Conservation (phyloP, 2,113 vertebrate genomes). For the Coturnix japonica region DNA sequence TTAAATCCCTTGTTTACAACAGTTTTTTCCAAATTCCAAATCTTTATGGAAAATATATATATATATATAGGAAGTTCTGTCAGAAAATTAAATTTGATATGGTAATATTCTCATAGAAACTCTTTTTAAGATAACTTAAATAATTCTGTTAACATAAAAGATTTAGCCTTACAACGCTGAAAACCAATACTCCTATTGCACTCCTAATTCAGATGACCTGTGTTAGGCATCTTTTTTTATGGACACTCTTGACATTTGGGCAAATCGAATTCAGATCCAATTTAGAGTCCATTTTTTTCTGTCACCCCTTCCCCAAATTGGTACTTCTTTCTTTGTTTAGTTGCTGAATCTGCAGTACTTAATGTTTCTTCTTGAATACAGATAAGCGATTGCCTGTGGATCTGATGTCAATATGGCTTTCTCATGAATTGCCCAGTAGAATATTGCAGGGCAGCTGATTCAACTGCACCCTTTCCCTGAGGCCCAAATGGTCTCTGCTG, state of each 20-base stretch:
- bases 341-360: conserved; percentile 8
- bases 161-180: background rate
- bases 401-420: background rate
- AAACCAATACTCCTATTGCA: background rate
- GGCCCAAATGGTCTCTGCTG: background rate
- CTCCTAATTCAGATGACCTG: background rate
- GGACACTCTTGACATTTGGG: background rate
- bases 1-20: background rate
- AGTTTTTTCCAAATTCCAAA: background rate
- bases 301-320: background rate
- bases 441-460: background rate
- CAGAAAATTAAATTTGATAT: background rate
- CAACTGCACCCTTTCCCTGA: background rate
- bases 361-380: background rate
- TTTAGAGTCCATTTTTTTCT: background rate
- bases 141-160: background rate
- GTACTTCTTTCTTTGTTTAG: background rate
- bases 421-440: background rate
- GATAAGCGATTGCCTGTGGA: background rate
- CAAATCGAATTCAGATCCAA: background rate
- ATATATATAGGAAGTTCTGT: background rate
- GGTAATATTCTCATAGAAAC: background rate
- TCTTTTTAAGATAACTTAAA: background rate
- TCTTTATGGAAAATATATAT: background rate
- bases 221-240: background rate